phyloP scores from a whole-genome alignment of 2,113 vertebrate species.

The Sylvia atricapilla region DNA sequence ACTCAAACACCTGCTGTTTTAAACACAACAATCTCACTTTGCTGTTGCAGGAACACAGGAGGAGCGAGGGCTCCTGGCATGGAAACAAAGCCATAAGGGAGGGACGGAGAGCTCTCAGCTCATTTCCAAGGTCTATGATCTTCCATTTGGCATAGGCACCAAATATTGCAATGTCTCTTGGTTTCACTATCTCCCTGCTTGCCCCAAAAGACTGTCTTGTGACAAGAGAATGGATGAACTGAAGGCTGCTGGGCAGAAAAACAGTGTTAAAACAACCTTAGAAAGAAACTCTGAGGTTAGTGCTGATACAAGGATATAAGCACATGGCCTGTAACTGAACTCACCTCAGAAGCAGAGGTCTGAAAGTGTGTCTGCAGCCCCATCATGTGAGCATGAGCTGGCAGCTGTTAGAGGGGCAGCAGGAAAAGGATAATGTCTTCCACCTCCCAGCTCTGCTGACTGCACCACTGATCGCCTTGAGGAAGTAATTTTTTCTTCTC shows the following conservation, averaged over 20 bases:
- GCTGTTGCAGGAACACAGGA: conserved; percentile 80
- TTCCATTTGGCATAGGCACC: conserved; percentile 85
- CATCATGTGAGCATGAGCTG: neutral
- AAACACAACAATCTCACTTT: neutral
- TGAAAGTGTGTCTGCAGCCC: neutral
- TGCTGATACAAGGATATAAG: conserved; percentile 59
- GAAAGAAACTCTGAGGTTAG: neutral
- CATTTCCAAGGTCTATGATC: conserved; percentile 77
- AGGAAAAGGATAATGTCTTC: neutral
- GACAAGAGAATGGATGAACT: neutral
- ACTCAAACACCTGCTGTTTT: neutral
- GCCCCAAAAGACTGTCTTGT: conserved; percentile 66
- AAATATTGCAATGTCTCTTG: conserved; percentile 72
- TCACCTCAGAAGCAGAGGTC: neutral
- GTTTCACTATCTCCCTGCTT: conserved; percentile 79
- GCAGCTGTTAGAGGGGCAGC: neutral
- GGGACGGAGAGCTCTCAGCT: conserved; percentile 61
- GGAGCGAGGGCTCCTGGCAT: conserved; percentile 85
- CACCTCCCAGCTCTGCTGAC: neutral
- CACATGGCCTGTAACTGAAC: neutral
- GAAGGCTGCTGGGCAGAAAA: neutral
- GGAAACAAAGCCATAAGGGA: conserved; percentile 79
- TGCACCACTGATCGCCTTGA: neutral
- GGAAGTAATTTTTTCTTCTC: neutral
- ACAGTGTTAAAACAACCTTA: neutral